phyloP scores from a whole-genome alignment of 37 sponge, comb jelly and placozoan species.

The Ephydatia muelleri region DNA sequence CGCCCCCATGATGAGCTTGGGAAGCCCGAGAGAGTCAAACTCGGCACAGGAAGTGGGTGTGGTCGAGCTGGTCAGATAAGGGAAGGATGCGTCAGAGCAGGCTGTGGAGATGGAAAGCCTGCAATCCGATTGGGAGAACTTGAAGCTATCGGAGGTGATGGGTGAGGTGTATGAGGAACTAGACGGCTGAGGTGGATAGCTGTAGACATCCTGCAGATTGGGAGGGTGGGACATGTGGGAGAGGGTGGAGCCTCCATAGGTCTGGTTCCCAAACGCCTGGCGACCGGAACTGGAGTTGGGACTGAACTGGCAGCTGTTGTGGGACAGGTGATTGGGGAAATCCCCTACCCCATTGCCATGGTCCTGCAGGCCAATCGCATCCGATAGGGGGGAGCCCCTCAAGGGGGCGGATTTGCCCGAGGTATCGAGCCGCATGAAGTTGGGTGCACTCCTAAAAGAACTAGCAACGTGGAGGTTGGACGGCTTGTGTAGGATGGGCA shows the following conservation, averaged over 20 bases:
- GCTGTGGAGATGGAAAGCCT: not conserved
- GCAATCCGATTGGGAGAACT: not conserved
- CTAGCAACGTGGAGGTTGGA: constrained; percentile 30
- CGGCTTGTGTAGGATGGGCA: constrained; percentile 44
- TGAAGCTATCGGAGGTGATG: not conserved
- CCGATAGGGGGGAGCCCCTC: too few relatives aligned
- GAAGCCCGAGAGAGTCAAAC: too few relatives aligned
- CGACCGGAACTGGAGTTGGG: not conserved
- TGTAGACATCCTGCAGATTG: not conserved
- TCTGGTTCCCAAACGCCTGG: not conserved
- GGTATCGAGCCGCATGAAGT: constrained; percentile 7
- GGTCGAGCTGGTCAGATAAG: not conserved
- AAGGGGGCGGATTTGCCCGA: too few relatives aligned
- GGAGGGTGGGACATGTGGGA: not conserved
- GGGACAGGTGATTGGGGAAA: too few relatives aligned
- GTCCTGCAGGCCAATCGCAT: too few relatives aligned
- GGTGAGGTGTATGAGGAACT: not conserved
- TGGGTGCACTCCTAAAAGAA: constrained; percentile 50
- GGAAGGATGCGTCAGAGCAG: not conserved
- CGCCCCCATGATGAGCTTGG: too few relatives aligned
- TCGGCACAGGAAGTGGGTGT: too few relatives aligned
- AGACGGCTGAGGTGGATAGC: not conserved
- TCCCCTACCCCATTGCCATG: too few relatives aligned
- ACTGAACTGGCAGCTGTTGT: not conserved
- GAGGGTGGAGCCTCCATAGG: not conserved